These are phyloP conservation scores for Fopius arisanus DNA, from an alignment of 1,140 invertebrate species.

Conservation along the genomic window DNA sequence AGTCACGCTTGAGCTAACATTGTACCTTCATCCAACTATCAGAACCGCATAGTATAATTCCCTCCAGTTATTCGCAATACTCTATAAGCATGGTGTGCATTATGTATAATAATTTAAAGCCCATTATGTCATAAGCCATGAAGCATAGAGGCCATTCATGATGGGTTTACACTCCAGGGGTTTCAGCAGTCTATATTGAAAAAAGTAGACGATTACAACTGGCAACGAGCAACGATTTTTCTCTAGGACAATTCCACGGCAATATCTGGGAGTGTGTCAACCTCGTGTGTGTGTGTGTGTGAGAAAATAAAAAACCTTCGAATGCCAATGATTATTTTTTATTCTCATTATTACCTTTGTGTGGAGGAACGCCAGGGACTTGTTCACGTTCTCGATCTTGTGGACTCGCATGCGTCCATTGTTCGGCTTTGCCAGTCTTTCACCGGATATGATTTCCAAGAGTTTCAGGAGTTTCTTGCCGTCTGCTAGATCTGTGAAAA, in stretches of 20 bases:
- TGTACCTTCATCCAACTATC: slow-evolving; percentile 26
- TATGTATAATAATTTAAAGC: slow-evolving; percentile 39
- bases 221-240: not conserved
- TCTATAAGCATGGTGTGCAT: slow-evolving; percentile 1
- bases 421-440: slow-evolving; percentile 96
- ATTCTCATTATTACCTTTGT: slow-evolving; percentile 81
- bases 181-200: slow-evolving; percentile 23
- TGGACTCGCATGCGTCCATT: slow-evolving; percentile 97
- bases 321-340: slow-evolving; percentile 8
- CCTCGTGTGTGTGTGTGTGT: not conserved
- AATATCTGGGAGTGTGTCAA: not conserved
- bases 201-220: not conserved
- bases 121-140: slow-evolving; percentile 52
- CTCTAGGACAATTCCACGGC: not conserved
- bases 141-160: slow-evolving; percentile 41
- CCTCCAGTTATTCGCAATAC: not conserved
- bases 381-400: slow-evolving; percentile 99
- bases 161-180: slow-evolving; percentile 33
- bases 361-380: slow-evolving; percentile 95
- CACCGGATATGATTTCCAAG: slow-evolving; percentile 98
- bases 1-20: slow-evolving; percentile 38
- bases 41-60: not conserved
- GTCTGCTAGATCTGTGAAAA: slow-evolving; percentile 96
- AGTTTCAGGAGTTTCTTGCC: slow-evolving; percentile 95
- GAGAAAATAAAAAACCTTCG: not conserved